phyloP scores from a whole-genome alignment of 2,888 invertebrate species.

The Tachina grossa region DNA sequence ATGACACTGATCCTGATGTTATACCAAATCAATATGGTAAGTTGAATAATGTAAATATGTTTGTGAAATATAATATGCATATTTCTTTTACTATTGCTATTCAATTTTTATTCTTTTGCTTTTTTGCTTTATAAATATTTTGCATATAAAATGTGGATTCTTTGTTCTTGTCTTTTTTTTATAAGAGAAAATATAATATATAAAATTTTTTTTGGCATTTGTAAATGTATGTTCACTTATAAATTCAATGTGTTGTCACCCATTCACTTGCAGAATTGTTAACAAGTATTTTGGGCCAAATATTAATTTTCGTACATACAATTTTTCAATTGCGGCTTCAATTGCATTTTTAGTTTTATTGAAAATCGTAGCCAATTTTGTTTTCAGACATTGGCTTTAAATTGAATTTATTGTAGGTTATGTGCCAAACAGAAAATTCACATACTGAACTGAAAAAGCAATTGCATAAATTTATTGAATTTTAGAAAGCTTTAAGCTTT shows the following conservation, averaged over 20 bases:
- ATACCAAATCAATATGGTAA: slow-evolving; percentile 94
- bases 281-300: slow-evolving; percentile 17
- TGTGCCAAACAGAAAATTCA: neutral
- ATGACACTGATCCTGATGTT: slow-evolving; percentile 92
- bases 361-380: slow-evolving; percentile 8
- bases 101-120: neutral
- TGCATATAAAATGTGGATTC: neutral
- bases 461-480: neutral
- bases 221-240: neutral
- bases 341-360: slow-evolving; percentile 11
- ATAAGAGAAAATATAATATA: no score
- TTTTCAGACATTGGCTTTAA: neutral
- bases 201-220: slow-evolving; percentile 44
- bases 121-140: neutral
- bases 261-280: slow-evolving; percentile 27
- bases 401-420: neutral
- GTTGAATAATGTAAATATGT: slow-evolving; percentile 76
- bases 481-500: neutral
- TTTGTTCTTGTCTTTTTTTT: neutral
- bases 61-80: neutral
- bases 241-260: slow-evolving; percentile 24
- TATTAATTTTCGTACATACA: neutral
- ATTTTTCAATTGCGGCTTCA: slow-evolving; percentile 3
- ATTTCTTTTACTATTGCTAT: no score
- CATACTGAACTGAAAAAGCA: neutral